These are phyloP conservation scores for Cheirogaleus major DNA, from an alignment of 2,797 vertebrate species.

Conservation along the genomic window DNA sequence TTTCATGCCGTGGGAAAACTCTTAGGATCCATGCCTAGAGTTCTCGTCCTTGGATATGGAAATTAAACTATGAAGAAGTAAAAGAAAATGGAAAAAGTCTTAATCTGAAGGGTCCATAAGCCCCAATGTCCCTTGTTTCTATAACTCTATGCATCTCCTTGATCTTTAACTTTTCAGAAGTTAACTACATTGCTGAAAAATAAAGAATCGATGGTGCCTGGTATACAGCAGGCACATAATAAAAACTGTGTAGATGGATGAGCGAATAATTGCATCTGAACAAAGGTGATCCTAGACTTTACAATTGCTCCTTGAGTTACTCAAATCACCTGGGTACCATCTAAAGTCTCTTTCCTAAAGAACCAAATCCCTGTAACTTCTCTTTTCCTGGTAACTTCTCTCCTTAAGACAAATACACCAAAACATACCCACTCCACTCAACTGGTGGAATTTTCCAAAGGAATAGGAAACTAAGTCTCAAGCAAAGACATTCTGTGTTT, in stretches of 20 bases:
- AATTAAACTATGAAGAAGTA: neutral
- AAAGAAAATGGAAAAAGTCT: neutral
- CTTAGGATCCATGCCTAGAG: neutral
- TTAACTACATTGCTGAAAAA: neutral
- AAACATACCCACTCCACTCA: neutral
- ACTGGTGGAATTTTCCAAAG: constrained; percentile 62
- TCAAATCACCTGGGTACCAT: rapidly evolving
- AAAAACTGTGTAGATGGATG: neutral
- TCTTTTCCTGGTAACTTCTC: neutral
- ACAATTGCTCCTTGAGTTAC: rapidly evolving
- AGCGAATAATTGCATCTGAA: neutral
- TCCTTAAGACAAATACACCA: constrained; percentile 18
- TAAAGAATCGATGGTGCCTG: neutral
- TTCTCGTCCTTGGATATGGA: neutral
- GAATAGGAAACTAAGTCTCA: constrained; percentile 50
- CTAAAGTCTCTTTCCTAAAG: neutral
- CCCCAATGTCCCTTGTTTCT: neutral
- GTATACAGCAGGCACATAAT: neutral
- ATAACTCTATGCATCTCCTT: neutral
- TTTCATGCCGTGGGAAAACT: neutral
- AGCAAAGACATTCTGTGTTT: constrained; percentile 59
- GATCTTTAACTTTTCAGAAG: neutral
- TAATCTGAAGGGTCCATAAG: neutral
- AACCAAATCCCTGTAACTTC: neutral
- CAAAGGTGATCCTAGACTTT: neutral